Evolutionary conservation across 2,797 vertebrate genomes (phyloP).

Genomic region (Taeniopygia guttata): DNA sequence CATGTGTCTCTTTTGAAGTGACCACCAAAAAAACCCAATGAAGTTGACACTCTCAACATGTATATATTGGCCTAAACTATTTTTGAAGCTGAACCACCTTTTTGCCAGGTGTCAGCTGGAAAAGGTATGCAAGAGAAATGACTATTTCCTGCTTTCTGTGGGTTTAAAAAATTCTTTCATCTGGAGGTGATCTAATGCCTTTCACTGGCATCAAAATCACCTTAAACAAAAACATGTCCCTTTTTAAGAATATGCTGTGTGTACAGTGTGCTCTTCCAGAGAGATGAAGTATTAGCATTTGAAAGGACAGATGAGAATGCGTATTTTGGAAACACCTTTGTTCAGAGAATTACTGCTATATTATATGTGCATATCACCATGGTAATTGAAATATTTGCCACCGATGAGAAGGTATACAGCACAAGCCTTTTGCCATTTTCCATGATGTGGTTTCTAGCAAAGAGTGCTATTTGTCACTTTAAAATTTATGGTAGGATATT

Average conservation of each 20-base stretch:
- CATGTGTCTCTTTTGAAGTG: not conserved
- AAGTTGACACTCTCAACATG: not conserved
- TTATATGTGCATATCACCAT: not conserved
- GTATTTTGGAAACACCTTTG: slow-evolving; percentile 26
- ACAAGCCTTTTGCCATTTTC: slow-evolving; percentile 30
- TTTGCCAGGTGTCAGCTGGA: not conserved
- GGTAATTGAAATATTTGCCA: slow-evolving; percentile 44
- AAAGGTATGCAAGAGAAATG: not conserved
- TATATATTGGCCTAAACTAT: not conserved
- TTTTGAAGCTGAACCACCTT: not conserved
- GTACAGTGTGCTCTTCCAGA: not conserved
- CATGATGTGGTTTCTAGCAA: not conserved
- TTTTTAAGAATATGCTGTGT: not conserved
- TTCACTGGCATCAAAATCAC: not conserved
- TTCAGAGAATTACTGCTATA: not conserved
- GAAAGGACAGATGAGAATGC: not conserved
- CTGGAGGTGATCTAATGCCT: not conserved
- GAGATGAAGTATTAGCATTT: slow-evolving; percentile 32
- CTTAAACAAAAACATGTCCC: not conserved
- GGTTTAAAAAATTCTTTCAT: not conserved
- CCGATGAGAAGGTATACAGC: slow-evolving; percentile 11
- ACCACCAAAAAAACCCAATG: not conserved
- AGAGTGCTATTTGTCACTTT: slow-evolving; percentile 29
- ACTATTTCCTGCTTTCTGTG: not conserved
- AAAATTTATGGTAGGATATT: slow-evolving; percentile 27